Evolutionary conservation across 92 coral and sea anemone species (phyloP).

Genomic region (Metridium senile): DNA sequence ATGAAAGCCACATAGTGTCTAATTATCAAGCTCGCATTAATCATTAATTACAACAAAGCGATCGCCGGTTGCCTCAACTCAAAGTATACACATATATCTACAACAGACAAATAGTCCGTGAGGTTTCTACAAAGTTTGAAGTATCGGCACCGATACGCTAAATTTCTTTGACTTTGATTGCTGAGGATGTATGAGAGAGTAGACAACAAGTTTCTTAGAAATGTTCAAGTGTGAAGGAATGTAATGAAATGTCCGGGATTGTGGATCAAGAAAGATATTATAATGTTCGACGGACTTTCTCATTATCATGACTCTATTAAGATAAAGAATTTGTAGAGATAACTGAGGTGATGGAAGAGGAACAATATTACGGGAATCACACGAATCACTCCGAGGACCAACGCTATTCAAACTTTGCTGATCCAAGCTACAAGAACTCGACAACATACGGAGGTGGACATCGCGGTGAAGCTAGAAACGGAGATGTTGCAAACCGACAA

Average conservation of each 20-base stretch:
- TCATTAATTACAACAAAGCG: slow-evolving; percentile 25
- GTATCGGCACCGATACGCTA: neutral
- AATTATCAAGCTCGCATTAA: slow-evolving; percentile 25
- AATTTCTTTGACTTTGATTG: neutral
- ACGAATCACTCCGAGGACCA: neutral
- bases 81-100: neutral
- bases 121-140: neutral
- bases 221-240: neutral
- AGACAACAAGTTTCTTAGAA: neutral
- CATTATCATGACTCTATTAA: neutral
- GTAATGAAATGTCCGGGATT: no score
- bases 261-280: no score
- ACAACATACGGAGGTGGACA: neutral
- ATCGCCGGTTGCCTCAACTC: slow-evolving; percentile 3
- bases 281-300: no score
- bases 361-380: slow-evolving; percentile 1
- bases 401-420: neutral
- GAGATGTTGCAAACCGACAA: neutral
- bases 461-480: neutral
- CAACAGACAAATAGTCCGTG: neutral
- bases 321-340: neutral
- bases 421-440: neutral
- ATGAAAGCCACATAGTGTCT: slow-evolving; percentile 10
- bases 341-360: slow-evolving; percentile 4
- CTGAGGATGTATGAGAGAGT: no score